Base-by-base conservation (phyloP, 2,113 vertebrate genomes). In the zebrafish (Danio rerio) region DNA sequence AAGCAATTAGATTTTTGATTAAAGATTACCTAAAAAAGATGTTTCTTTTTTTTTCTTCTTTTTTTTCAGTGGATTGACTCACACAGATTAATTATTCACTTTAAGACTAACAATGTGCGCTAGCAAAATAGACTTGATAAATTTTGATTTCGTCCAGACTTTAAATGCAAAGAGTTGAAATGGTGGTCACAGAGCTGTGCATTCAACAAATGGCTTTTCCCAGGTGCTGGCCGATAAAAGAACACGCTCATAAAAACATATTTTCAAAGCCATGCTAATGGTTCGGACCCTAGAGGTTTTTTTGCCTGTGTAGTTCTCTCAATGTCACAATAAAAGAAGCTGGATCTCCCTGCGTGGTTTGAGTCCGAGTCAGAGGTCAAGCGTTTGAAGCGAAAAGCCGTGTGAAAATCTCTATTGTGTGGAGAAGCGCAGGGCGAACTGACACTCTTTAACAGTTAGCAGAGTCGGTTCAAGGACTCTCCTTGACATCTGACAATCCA, bases 221-320 rank as follows among this genome's bases (percentile, higher is more conserved):
- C 78, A 58, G 79, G 83, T 69, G 73, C 78, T 15, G 78, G 78
- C 71, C 72, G 80, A 83, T 59, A 78, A 84, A 81, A 84, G 78
- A 84, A 78, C 70, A 50, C 47, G 55, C 74, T 81, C 78, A 49
- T 53, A 65, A 65, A 77, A 78, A 65, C 76, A 78, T 55, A 50
- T 53, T 81, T 86, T 86, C 78, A 86, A 86, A 86, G 79, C 42
- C 82, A 81, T 86, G 82, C 82, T 86, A 74, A 86, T 84, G 72
- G 49, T 61, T 73, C 61, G 79, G 79, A 52, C 85, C 76, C 85
- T 45, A 61, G 85, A 84, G 82, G 53, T 21, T 50, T 50, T n/a
- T 80, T 78, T 62, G 59, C 42, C 83, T 53, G 82, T 78, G 73
- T 76, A 69, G 73, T 61, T 78, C 81, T 66, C 61, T 84, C 65